Evolutionary conservation across 2,797 vertebrate genomes (phyloP).

Genomic region (Brachyrhaphis roseni): DNA sequence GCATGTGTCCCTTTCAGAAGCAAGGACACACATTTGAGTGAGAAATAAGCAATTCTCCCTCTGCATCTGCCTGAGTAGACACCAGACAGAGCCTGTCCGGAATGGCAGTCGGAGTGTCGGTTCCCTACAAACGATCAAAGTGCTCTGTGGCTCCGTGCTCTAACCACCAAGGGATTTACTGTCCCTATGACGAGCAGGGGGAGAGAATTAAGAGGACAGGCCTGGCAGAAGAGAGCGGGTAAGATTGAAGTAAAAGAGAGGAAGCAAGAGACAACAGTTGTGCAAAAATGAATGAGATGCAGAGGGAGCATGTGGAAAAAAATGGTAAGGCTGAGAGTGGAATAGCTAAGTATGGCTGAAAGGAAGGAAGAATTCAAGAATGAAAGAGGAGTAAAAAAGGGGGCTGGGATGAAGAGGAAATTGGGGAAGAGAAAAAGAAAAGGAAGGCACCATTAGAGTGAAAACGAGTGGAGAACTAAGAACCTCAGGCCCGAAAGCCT

Average conservation of each 20-base stretch:
- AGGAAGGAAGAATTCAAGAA: slow-evolving; percentile 53
- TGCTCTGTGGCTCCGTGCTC: slow-evolving; percentile 61
- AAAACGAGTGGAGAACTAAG: slow-evolving; percentile 65
- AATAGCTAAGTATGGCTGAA: slow-evolving; percentile 72
- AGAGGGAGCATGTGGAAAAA: slow-evolving; percentile 35
- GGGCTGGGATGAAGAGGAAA: slow-evolving; percentile 55
- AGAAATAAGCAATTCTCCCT: slow-evolving; percentile 37
- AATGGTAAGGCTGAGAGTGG: slow-evolving; percentile 53
- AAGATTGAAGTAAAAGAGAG: slow-evolving; percentile 60
- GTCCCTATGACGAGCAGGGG: slow-evolving; percentile 68
- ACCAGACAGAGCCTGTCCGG: slow-evolving; percentile 63
- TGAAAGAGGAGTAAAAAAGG: slow-evolving; percentile 54
- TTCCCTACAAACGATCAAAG: slow-evolving; percentile 72
- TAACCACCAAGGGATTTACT: slow-evolving; percentile 73
- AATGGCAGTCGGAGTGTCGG: slow-evolving; percentile 62
- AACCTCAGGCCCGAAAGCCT: slow-evolving; percentile 64
- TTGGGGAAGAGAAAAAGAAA: slow-evolving; percentile 31
- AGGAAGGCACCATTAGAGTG: slow-evolving; percentile 64
- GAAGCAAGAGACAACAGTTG: slow-evolving; percentile 54
- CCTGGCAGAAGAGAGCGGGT: slow-evolving; percentile 57
- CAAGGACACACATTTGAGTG: slow-evolving; percentile 16
- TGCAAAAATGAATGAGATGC: slow-evolving; percentile 63
- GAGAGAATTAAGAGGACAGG: slow-evolving; percentile 65
- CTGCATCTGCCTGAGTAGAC: slow-evolving; percentile 41
- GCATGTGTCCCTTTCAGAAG: slow-evolving; percentile 12